phyloP scores from a whole-genome alignment of 23 tunicate genomes.

The Trididemnum nubilum region DNA sequence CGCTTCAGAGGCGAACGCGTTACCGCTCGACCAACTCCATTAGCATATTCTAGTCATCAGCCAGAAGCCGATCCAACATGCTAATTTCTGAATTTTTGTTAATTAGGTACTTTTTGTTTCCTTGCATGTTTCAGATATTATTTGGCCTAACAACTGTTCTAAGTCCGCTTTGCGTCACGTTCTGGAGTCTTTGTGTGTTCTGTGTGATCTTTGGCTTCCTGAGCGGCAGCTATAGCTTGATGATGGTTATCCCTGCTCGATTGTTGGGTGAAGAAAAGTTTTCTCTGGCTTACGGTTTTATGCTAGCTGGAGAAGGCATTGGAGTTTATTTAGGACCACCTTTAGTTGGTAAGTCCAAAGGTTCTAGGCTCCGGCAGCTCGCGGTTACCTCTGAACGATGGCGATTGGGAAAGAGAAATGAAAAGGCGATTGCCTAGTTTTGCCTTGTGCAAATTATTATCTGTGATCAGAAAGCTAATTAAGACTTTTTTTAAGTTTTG shows the following conservation, averaged over 20 bases:
- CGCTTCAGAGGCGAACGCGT: too few relatives aligned
- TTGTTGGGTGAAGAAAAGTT: conserved; percentile 76
- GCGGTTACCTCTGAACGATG: background rate
- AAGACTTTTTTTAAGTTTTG: too few relatives aligned
- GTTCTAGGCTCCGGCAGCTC: too few relatives aligned
- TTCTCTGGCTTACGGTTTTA: conserved; percentile 83
- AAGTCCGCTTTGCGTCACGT: conserved; percentile 70
- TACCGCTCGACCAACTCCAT: too few relatives aligned
- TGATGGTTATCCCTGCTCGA: conserved; percentile 96
- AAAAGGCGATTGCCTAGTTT: background rate
- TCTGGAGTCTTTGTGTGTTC: conserved; percentile 54
- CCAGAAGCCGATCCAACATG: too few relatives aligned
- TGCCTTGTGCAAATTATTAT: background rate
- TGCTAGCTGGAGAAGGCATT: conserved; percentile 90
- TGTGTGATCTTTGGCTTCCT: conserved; percentile 83
- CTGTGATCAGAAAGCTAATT: too few relatives aligned
- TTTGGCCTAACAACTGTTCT: conserved; percentile 71
- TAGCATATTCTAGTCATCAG: too few relatives aligned
- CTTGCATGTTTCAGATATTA: conserved; percentile 42
- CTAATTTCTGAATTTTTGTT: too few relatives aligned
- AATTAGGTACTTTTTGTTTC: too few relatives aligned
- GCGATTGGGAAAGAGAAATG: background rate
- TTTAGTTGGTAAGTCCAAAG: conserved; percentile 69
- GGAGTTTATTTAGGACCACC: conserved; percentile 97
- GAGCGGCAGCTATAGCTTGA: conserved; percentile 87